Evolutionary conservation across 2,888 invertebrate genomes (phyloP).

Genomic region (Anorthoa munda): DNA sequence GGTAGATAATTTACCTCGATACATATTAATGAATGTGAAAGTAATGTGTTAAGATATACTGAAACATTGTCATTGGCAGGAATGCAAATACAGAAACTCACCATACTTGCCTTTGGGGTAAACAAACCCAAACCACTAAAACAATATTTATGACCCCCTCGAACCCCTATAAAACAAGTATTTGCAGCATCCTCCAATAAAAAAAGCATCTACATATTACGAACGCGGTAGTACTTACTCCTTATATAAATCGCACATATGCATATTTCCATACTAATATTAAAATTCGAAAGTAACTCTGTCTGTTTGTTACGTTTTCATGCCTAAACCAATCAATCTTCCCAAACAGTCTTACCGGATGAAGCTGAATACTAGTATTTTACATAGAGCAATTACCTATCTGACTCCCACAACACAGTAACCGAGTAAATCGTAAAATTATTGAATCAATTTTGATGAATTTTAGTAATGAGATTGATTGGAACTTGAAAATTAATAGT

Average conservation of each 20-base stretch:
- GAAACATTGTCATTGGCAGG: background rate
- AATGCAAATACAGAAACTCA: background rate
- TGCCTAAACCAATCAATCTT: no score
- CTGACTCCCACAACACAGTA: no score
- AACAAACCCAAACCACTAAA: constrained; percentile 30
- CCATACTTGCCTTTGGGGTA: background rate
- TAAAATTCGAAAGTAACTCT: no score
- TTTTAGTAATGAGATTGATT: no score
- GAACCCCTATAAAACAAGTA: constrained; percentile 20
- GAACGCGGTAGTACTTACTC: constrained; percentile 28
- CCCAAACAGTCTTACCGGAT: no score
- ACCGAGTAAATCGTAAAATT: no score
- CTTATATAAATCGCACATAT: constrained; percentile 20
- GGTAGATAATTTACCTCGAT: background rate
- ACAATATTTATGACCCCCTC: constrained; percentile 29
- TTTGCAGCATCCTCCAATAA: constrained; percentile 29
- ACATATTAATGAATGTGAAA: background rate
- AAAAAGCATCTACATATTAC: constrained; percentile 43
- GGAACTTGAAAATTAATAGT: no score
- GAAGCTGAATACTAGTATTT: no score
- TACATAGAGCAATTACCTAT: no score
- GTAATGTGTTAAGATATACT: no score
- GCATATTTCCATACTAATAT: background rate
- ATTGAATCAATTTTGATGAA: no score
- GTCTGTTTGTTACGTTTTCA: no score